These are phyloP conservation scores for Brachionus asplanchnoidis DNA, from an alignment of 1,140 invertebrate species.

Conservation along the genomic window DNA sequence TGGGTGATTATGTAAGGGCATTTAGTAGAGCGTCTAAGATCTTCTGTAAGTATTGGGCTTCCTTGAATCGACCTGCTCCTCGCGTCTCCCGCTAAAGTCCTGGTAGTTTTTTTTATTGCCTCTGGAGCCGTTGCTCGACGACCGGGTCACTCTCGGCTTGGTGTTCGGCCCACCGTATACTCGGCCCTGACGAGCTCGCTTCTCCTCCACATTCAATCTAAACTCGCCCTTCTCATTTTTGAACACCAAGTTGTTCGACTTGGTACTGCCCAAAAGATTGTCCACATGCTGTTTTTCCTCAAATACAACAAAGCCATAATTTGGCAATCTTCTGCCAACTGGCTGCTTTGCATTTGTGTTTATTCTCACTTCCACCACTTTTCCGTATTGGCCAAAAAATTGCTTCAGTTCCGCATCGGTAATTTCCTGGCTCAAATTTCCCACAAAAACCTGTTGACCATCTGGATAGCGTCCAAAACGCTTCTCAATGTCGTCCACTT, in stretches of 20 bases:
- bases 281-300: slow-evolving; percentile 17
- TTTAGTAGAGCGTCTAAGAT: not conserved
- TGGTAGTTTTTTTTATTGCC: slow-evolving; percentile 35
- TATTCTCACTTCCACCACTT: slow-evolving; percentile 31
- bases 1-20: not conserved
- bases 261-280: not conserved
- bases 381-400: slow-evolving; percentile 32
- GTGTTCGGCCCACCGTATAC: not conserved
- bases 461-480: slow-evolving; percentile 24
- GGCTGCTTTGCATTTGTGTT: slow-evolving; percentile 33
- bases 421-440: slow-evolving; percentile 28
- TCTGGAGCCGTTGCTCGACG: slow-evolving; percentile 22
- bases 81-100: not conserved
- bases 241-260: slow-evolving; percentile 27
- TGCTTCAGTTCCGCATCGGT: not conserved
- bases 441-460: slow-evolving; percentile 40
- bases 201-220: slow-evolving; percentile 36
- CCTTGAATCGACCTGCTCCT: not conserved
- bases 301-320: slow-evolving; percentile 39
- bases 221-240: slow-evolving; percentile 36
- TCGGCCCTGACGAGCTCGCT: slow-evolving; percentile 28
- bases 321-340: slow-evolving; percentile 8
- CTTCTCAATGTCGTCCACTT: slow-evolving; percentile 19
- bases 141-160: not conserved
- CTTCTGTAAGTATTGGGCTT: not conserved